A percentile compares a stretch with the other conserved stretches of the same genome.
Conservation (phyloP, 2,888 invertebrate species). For the Watsonalla cultraria region DNA sequence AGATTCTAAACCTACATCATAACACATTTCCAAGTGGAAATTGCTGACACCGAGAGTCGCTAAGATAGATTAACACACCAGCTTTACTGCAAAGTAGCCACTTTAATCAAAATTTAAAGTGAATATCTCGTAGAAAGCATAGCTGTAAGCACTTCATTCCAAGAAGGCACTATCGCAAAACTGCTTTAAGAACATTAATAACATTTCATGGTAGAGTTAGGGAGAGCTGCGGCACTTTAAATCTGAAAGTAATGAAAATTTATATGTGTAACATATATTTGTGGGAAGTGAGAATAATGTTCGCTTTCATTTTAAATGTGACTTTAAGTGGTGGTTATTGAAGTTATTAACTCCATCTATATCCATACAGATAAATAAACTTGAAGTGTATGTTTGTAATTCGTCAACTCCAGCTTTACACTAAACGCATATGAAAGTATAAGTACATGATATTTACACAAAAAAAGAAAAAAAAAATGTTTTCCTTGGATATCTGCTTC, state of each 20-base stretch:
- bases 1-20: too few relatives aligned
- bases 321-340: not conserved
- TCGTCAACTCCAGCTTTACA: too few relatives aligned
- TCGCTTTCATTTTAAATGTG: not conserved
- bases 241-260: constrained; percentile 1
- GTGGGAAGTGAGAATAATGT: not conserved
- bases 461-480: too few relatives aligned
- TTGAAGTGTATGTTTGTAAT: too few relatives aligned
- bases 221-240: constrained; percentile 1
- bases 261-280: not conserved
- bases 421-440: too few relatives aligned
- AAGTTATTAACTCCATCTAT: not conserved
- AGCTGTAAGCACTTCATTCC: not conserved
- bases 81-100: too few relatives aligned
- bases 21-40: too few relatives aligned
- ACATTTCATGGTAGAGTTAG: not conserved
- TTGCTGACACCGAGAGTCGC: too few relatives aligned
- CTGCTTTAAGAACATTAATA: not conserved
- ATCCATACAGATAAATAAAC: too few relatives aligned
- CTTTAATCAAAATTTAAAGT: not conserved
- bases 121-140: not conserved
- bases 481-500: too few relatives aligned
- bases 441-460: too few relatives aligned
- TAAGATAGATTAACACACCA: too few relatives aligned
- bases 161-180: not conserved